Percentiles rank a stretch among this genome's conserved stretches.
phyloP scores from a whole-genome alignment of 2,888 invertebrate species.

The Crematogaster levior region DNA sequence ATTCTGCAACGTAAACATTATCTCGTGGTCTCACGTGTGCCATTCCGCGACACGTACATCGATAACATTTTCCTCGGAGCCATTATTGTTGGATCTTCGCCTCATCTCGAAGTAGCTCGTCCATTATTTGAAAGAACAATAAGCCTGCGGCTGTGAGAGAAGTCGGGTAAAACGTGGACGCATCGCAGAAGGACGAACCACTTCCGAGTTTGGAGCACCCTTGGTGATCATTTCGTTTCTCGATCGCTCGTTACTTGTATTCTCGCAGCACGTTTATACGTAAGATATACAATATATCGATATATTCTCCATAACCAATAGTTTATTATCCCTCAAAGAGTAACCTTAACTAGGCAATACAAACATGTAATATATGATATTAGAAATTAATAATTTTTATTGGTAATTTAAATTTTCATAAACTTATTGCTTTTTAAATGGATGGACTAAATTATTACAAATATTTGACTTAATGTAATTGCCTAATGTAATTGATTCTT shows the following conservation, averaged over 20 bases:
- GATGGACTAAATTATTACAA: too few species aligned
- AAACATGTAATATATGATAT: too few species aligned
- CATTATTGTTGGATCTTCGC: conserved; percentile 60
- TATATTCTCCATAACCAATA: too few species aligned
- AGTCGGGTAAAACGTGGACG: conserved; percentile 20
- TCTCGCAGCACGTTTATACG: background rate
- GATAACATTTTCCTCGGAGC: conserved; percentile 53
- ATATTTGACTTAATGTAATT: too few species aligned
- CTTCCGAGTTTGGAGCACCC: conserved; percentile 37
- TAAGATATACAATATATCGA: background rate
- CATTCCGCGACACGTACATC: conserved; percentile 35
- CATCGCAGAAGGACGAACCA: conserved; percentile 45
- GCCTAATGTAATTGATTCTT: too few species aligned
- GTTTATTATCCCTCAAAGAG: background rate
- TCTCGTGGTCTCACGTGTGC: conserved; percentile 35
- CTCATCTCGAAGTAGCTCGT: conserved; percentile 49
- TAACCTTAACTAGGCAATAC: too few species aligned
- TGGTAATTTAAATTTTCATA: too few species aligned
- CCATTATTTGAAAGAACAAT: conserved; percentile 55
- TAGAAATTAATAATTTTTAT: too few species aligned
- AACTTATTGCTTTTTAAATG: too few species aligned
- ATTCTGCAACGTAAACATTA: conserved; percentile 25
- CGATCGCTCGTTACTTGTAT: conserved; percentile 24
- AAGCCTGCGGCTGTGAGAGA: conserved; percentile 9
- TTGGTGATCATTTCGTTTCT: conserved; percentile 33